Conservation (phyloP, 2,888 invertebrate species). For the Hirtodrosophila alboralis region DNA sequence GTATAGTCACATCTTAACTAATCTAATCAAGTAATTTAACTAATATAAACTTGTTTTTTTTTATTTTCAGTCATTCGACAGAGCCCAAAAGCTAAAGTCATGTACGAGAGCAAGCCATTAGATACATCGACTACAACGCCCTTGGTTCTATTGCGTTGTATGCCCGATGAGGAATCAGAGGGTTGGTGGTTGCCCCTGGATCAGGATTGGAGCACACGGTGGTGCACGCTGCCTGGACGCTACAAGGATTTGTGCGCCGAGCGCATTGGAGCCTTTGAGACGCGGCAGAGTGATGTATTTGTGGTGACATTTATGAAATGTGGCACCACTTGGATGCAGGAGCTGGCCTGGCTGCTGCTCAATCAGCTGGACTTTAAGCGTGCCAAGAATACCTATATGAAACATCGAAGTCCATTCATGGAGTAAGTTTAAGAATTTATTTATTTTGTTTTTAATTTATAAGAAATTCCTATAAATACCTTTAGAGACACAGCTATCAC, state of each 20-base stretch:
- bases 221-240: conserved; percentile 53
- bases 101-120: conserved; percentile 21
- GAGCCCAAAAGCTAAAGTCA: too few relatives aligned
- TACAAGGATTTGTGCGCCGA: conserved; percentile 1
- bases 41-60: too few relatives aligned
- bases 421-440: conserved; percentile 44
- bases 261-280: conserved; percentile 48
- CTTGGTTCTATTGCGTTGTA: conserved; percentile 2
- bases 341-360: conserved; percentile 82
- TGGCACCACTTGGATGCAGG: conserved; percentile 83
- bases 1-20: too few relatives aligned
- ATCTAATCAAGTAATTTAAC: too few relatives aligned
- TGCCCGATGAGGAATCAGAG: not conserved
- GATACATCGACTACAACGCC: conserved; percentile 2
- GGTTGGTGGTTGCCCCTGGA: conserved; percentile 36
- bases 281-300: conserved; percentile 57
- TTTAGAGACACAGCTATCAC: not conserved
- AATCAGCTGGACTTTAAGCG: conserved; percentile 79
- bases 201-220: conserved; percentile 35
- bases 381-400: conserved; percentile 74
- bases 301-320: conserved; percentile 72
- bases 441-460: not conserved
- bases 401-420: conserved; percentile 38
- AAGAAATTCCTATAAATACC: too few relatives aligned
- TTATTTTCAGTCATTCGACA: too few relatives aligned